Evolutionary conservation across 2,888 invertebrate genomes (phyloP).

Genomic region (Agonopterix heracliana): DNA sequence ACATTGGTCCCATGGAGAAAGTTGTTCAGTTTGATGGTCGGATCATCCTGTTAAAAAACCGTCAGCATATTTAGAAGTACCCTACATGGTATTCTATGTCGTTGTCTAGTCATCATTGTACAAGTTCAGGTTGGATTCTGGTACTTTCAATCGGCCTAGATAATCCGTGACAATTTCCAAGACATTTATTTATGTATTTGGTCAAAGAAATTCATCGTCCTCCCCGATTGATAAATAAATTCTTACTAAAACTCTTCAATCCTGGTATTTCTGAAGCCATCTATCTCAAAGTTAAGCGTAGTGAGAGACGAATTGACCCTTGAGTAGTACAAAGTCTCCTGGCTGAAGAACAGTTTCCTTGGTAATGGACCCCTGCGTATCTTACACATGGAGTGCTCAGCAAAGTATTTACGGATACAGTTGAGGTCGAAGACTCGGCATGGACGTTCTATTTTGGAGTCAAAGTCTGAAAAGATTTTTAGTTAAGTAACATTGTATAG

Average conservation of each 20-base stretch:
- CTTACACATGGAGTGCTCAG: constrained; percentile 17
- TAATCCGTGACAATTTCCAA: too few relatives aligned
- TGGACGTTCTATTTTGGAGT: constrained; percentile 11
- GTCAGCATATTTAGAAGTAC: too few relatives aligned
- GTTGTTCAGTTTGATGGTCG: too few relatives aligned
- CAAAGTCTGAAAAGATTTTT: constrained; percentile 3
- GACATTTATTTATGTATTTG: too few relatives aligned
- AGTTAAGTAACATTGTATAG: too few relatives aligned
- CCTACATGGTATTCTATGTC: too few relatives aligned
- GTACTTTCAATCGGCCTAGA: too few relatives aligned
- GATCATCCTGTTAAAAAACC: too few relatives aligned
- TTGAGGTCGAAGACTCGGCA: constrained; percentile 18
- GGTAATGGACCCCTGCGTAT: constrained; percentile 15
- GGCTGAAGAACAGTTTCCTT: constrained; percentile 15
- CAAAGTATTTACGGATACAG: constrained; percentile 23
- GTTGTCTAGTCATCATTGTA: too few relatives aligned
- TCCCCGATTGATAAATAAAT: background rate
- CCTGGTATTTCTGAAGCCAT: constrained; percentile 18
- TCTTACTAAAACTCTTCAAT: constrained; percentile 26
- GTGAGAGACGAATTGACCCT: constrained; percentile 16
- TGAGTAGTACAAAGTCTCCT: constrained; percentile 12
- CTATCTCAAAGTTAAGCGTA: constrained; percentile 8
- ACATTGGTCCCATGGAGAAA: too few relatives aligned
- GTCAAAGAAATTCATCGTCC: too few relatives aligned
- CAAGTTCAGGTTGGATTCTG: too few relatives aligned